phyloP scores from a whole-genome alignment of 2,113 vertebrate species.

The Collichthys lucidus region DNA sequence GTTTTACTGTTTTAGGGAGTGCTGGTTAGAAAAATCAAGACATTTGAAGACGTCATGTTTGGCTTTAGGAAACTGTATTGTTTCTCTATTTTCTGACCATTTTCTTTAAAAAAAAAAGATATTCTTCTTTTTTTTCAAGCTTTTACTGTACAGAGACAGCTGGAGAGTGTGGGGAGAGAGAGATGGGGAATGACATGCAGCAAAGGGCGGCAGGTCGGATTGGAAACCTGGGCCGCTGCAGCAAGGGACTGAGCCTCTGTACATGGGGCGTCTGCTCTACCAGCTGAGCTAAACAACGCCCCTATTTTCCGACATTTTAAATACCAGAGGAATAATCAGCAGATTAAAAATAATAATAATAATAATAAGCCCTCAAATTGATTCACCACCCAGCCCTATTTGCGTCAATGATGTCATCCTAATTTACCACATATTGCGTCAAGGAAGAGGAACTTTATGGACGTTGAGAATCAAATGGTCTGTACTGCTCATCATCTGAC shows the following conservation, averaged over 20 bases:
- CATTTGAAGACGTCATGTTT: background rate
- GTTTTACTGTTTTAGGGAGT: too few species aligned
- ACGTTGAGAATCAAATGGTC: constrained; percentile 3
- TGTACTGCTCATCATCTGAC: constrained; percentile 37
- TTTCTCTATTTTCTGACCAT: background rate
- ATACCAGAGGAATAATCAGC: background rate
- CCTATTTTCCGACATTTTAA: background rate
- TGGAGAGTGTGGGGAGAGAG: too few species aligned
- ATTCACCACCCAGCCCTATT: background rate
- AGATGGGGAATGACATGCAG: too few species aligned
- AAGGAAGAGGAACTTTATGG: background rate
- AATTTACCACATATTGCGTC: background rate
- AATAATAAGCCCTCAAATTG: background rate
- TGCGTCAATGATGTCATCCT: background rate
- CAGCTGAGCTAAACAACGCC: too few species aligned
- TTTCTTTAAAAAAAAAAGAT: too few species aligned
- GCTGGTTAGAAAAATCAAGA: background rate
- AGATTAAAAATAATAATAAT: background rate
- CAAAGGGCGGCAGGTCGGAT: too few species aligned
- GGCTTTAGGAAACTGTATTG: background rate
- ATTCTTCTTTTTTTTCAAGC: too few species aligned
- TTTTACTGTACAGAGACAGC: too few species aligned
- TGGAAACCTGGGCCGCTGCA: too few species aligned
- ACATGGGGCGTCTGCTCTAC: too few species aligned
- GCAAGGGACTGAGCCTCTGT: too few species aligned